These are phyloP conservation scores for Ammospiza nelsoni DNA, from an alignment of 2,113 vertebrate genomes.

Conservation along the genomic window DNA sequence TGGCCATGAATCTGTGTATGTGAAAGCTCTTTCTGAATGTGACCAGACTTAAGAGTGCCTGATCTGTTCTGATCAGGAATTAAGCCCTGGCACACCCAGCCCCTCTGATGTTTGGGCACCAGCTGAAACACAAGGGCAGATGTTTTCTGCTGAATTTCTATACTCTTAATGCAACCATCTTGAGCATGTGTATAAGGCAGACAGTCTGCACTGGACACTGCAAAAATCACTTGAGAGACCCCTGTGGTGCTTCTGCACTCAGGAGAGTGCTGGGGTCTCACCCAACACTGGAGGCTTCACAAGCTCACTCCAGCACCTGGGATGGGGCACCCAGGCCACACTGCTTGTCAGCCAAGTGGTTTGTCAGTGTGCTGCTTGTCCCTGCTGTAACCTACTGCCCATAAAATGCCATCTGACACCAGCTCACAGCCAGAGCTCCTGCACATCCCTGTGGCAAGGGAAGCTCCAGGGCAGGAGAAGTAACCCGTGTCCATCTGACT, in stretches of 20 bases:
- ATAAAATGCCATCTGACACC: not conserved
- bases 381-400: not conserved
- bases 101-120: not conserved
- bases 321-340: rapidly evolving
- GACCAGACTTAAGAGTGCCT: not conserved
- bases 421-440: not conserved
- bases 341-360: not conserved
- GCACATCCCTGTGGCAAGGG: not conserved
- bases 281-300: rapidly evolving
- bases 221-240: no score
- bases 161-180: not conserved
- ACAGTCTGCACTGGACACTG: rapidly evolving
- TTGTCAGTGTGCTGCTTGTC: not conserved
- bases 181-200: not conserved
- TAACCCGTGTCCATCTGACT: rapidly evolving
- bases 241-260: not conserved
- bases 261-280: not conserved
- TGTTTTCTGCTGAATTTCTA: not conserved
- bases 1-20: no score
- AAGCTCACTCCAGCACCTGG: rapidly evolving
- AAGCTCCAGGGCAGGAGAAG: not conserved
- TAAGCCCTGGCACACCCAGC: not conserved
- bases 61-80: not conserved
- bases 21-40: not conserved
- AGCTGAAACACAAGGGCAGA: not conserved